Percentiles rank a stretch among this genome's conserved stretches.
These are phyloP conservation scores for Chaenogobius annularis DNA, from an alignment of 2,113 vertebrate genomes.

Conservation along the genomic window DNA sequence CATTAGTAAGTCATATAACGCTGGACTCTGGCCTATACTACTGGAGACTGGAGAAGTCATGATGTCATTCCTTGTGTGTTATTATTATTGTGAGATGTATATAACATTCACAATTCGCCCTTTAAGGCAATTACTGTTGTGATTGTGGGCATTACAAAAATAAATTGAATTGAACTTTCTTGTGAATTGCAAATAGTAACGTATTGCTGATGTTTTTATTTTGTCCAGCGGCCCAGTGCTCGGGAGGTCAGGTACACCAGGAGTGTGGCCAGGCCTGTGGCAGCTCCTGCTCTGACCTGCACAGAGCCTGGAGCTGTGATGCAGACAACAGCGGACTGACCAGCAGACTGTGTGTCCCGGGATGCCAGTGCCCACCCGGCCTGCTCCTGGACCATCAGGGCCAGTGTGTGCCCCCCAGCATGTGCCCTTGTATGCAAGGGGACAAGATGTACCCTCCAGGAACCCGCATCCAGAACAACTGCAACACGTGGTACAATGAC, in stretches of 20 bases:
- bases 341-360: constrained; percentile 77
- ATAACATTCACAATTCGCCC: no score
- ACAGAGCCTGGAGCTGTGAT: constrained; percentile 64
- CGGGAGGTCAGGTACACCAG: constrained; percentile 82
- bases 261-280: constrained; percentile 82
- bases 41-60: no score
- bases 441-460: constrained; percentile 67
- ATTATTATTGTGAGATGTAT: no score
- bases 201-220: background rate
- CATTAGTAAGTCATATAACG: no score
- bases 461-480: constrained; percentile 67
- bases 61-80: no score
- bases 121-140: no score
- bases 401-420: constrained; percentile 79
- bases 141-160: no score
- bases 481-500: constrained; percentile 82
- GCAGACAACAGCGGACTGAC: constrained; percentile 12
- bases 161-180: no score
- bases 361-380: constrained; percentile 84
- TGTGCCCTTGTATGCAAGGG: constrained; percentile 81
- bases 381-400: constrained; percentile 80
- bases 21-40: no score
- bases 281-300: constrained; percentile 75
- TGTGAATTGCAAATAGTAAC: background rate
- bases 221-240: constrained; percentile 76